Conservation (phyloP, 2,888 invertebrate species). For the Galeruca laticollis region DNA sequence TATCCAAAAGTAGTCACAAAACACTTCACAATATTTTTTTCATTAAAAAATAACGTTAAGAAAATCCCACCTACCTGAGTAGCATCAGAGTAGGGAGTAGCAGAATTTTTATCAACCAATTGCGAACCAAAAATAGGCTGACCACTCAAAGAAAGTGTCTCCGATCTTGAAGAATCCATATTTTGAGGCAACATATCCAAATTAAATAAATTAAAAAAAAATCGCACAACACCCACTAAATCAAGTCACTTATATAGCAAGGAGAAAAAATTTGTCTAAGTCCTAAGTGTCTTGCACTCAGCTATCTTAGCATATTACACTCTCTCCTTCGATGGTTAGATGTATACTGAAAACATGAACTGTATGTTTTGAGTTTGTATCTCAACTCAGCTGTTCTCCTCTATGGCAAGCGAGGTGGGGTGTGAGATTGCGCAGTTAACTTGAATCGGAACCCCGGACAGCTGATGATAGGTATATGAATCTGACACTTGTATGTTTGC, state of each 20-base stretch:
- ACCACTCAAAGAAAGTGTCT: constrained; percentile 70
- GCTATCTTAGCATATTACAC: constrained; percentile 62
- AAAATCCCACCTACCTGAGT: constrained; percentile 83
- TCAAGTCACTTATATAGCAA: constrained; percentile 41
- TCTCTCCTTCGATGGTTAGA: constrained; percentile 67
- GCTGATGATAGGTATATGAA: constrained; percentile 58
- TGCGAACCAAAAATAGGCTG: constrained; percentile 89
- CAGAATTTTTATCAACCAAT: constrained; percentile 89
- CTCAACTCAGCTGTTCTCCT: constrained; percentile 65
- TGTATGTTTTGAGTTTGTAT: constrained; percentile 66
- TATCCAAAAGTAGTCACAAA: constrained; percentile 37
- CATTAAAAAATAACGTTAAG: constrained; percentile 15
- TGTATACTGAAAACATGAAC: constrained; percentile 73
- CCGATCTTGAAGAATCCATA: constrained; percentile 65
- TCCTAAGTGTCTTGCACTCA: constrained; percentile 62
- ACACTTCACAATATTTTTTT: constrained; percentile 35
- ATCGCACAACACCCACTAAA: constrained; percentile 41
- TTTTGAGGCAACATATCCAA: constrained; percentile 79
- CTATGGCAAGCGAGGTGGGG: constrained; percentile 55
- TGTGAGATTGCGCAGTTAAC: constrained; percentile 58
- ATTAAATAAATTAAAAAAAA: constrained; percentile 31
- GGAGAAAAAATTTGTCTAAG: constrained; percentile 58
- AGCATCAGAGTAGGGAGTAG: constrained; percentile 97
- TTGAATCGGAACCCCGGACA: constrained; percentile 48
- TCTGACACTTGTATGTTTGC: constrained; percentile 47